phyloP scores from a whole-genome alignment of 2,797 vertebrate genomes.

The Epinephelus malabaricus region DNA sequence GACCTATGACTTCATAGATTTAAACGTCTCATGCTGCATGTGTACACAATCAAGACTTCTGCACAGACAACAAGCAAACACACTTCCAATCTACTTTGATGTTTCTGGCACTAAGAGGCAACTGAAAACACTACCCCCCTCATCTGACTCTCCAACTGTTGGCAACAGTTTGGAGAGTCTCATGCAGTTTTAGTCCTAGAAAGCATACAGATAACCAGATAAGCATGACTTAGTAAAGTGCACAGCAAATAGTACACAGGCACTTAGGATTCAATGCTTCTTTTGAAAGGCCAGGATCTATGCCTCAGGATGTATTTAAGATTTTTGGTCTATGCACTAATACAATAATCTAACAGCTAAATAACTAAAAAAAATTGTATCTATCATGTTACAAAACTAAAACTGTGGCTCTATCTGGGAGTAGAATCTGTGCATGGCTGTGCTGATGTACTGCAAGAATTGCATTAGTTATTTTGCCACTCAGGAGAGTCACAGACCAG shows the following conservation, averaged over 20 bases:
- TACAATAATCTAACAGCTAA: not conserved
- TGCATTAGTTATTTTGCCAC: not conserved
- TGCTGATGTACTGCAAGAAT: not conserved
- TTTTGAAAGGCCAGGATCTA: not conserved
- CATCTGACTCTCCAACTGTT: not conserved
- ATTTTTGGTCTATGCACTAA: not conserved
- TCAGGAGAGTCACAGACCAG: not conserved
- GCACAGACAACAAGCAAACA: constrained; percentile 8
- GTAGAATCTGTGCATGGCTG: not conserved
- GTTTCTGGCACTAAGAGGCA: not conserved
- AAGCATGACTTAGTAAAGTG: not conserved
- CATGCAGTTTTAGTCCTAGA: not conserved
- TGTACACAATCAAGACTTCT: not conserved
- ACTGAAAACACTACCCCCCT: not conserved
- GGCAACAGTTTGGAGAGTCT: not conserved
- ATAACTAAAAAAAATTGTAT: not conserved
- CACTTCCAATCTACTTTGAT: not conserved
- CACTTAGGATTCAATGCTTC: not conserved
- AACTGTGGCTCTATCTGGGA: not conserved
- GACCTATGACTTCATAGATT: not conserved
- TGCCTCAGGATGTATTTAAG: not conserved
- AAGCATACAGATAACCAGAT: constrained; percentile 5
- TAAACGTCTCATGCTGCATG: not conserved
- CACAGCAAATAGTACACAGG: not conserved
- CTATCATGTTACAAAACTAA: not conserved